phyloP scores from a whole-genome alignment of 2,113 vertebrate species.

The Corydoras sp. region DNA sequence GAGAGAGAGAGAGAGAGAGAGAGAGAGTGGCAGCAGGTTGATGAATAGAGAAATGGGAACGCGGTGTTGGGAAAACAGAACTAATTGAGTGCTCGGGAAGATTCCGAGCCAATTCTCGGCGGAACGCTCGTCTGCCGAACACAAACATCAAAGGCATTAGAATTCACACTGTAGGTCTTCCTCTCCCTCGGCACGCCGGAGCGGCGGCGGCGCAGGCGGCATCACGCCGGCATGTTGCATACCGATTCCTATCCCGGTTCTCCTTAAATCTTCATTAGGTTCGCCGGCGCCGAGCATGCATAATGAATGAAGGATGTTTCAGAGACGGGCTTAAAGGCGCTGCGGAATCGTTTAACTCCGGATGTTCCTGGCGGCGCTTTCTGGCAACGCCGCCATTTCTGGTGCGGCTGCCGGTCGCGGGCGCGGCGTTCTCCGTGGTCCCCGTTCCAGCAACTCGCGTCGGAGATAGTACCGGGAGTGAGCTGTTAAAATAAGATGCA shows the following conservation, averaged over 20 bases:
- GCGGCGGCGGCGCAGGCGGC: too few relatives aligned
- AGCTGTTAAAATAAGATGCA: too few relatives aligned
- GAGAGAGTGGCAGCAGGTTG: too few relatives aligned
- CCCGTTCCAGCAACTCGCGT: too few relatives aligned
- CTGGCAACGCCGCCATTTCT: too few relatives aligned
- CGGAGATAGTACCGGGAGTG: too few relatives aligned
- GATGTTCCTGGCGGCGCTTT: not conserved
- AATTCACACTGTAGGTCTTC: slow-evolving; percentile 30
- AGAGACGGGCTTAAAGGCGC: slow-evolving; percentile 17
- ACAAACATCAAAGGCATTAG: slow-evolving; percentile 34
- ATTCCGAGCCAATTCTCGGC: slow-evolving; percentile 30
- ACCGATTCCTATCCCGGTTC: slow-evolving; percentile 39
- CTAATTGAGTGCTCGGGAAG: slow-evolving; percentile 38
- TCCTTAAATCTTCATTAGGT: slow-evolving; percentile 51
- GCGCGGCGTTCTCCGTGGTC: too few relatives aligned
- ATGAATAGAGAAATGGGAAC: too few relatives aligned
- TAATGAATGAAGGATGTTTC: slow-evolving; percentile 29
- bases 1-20: too few relatives aligned
- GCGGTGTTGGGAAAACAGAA: slow-evolving; percentile 26
- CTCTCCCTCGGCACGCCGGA: slow-evolving; percentile 13
- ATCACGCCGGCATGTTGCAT: slow-evolving; percentile 49
- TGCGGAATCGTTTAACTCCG: not conserved
- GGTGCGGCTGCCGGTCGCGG: too few relatives aligned
- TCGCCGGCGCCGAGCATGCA: slow-evolving; percentile 33
- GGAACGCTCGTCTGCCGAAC: slow-evolving; percentile 18